Base-by-base conservation (phyloP, 2,113 vertebrate genomes). In the Oxyruncus cristatus region DNA sequence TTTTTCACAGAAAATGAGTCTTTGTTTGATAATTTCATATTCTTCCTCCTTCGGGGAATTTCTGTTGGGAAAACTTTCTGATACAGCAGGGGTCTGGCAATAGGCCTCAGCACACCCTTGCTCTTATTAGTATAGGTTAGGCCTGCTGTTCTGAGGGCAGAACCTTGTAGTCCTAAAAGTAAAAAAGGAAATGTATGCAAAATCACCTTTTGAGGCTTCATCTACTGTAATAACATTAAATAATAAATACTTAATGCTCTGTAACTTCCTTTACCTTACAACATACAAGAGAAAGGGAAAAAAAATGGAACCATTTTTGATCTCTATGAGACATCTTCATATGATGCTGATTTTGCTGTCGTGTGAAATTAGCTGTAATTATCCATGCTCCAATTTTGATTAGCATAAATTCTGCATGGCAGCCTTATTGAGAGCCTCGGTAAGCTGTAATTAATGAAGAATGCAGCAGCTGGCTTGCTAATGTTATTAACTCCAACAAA, bases 81-180 rank as follows among this genome's bases (percentile, higher is more conserved):
- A 17, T 74, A 46, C 65, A 92, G 74, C 66, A 87, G 92, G 17
- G 20, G 91, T 97, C 89, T 88, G 91, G 88, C 94, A 95, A 20
- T 53, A 46, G 20, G 11, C 39, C 82, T 68, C 80, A 89, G 47
- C 20, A 63, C 22, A 37, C 5, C 14, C 86, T 89, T 86, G 44
- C 24, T 81, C 42, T 92, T 89, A 50, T 22, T 87, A 55, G 37
- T 62, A 1, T 58, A 79, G 87, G 55, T 77, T 79, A 78, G 41
- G 41, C 50, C 52, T 94, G 73, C 66, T 92, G 20, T 59, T 79
- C 26, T 83, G 71, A 87, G 53, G 33, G 67, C 63, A 91, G 77
- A 94, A 88, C 44, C 65, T 72, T 21, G 6, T 18, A 88, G 39
- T 89, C 87, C 63, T 93, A 59, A 92, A 65, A 73, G 70, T 22